phyloP scores from a whole-genome alignment of 2,888 invertebrate genomes.

The Abrostola triplasia region DNA sequence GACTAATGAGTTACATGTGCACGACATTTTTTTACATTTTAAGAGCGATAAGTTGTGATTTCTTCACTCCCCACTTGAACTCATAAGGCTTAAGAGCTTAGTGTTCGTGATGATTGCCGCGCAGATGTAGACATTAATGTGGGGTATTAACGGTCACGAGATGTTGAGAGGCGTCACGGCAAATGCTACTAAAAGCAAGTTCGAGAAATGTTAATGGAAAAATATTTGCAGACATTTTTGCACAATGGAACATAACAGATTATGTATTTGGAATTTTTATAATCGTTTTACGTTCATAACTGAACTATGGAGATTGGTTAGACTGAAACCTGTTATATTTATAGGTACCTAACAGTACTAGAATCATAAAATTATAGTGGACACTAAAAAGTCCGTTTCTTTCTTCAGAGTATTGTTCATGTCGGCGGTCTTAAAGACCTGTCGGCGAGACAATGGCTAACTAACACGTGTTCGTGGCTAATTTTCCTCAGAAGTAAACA shows the following conservation, averaged over 20 bases:
- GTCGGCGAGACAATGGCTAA: conserved; percentile 64
- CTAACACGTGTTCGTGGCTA: conserved; percentile 73
- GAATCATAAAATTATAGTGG: conserved; percentile 48
- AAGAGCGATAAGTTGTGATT: conserved; percentile 63
- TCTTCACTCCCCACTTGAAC: conserved; percentile 55
- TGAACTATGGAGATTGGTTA: conserved; percentile 17
- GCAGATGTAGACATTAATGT: conserved; percentile 49
- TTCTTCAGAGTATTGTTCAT: conserved; percentile 43
- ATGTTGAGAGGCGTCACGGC: conserved; percentile 30
- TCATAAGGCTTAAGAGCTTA: conserved; percentile 56
- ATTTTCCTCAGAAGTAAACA: conserved; percentile 70
- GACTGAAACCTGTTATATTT: conserved; percentile 9
- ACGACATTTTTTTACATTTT: conserved; percentile 64
- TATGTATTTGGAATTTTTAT: background rate
- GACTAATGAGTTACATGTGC: conserved; percentile 87
- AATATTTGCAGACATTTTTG: conserved; percentile 10
- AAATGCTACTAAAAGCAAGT: conserved; percentile 16
- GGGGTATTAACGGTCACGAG: conserved; percentile 31
- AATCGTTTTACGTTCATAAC: conserved; percentile 3
- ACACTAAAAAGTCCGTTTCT: conserved; percentile 42
- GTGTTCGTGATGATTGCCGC: conserved; percentile 45
- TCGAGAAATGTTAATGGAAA: background rate
- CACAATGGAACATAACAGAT: background rate
- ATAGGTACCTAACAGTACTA: conserved; percentile 24
- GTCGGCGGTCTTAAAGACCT: conserved; percentile 60